Conservation (phyloP, 2,797 vertebrate species). For the Monodelphis domestica region DNA sequence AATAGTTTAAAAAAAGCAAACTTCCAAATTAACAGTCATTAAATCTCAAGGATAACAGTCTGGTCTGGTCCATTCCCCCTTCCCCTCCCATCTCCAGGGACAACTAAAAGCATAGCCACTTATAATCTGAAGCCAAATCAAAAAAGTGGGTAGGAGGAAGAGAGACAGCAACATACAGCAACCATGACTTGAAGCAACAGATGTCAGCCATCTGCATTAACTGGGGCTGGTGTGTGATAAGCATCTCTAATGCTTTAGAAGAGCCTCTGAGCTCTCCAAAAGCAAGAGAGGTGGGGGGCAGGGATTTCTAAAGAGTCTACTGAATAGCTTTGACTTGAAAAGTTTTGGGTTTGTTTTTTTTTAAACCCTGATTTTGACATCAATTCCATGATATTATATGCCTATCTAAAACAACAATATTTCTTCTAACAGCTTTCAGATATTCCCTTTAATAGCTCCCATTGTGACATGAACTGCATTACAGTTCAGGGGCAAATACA, state of each 20-base stretch:
- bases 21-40: background rate
- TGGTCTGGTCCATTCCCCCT: background rate
- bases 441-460: slow-evolving; percentile 53
- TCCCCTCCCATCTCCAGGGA: background rate
- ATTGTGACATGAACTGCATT: slow-evolving; percentile 60
- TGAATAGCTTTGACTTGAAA: slow-evolving; percentile 45
- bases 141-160: background rate
- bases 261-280: background rate
- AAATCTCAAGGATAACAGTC: background rate
- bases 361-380: background rate
- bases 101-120: slow-evolving; percentile 8
- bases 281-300: background rate
- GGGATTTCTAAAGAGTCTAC: slow-evolving; percentile 1
- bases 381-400: slow-evolving; percentile 54
- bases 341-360: too few species aligned
- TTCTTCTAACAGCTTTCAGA: slow-evolving; percentile 36
- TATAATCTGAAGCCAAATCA: background rate
- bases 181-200: background rate
- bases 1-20: background rate
- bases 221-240: background rate
- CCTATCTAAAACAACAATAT: slow-evolving; percentile 48
- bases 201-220: background rate
- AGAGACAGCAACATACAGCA: background rate
- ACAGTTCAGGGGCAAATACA: slow-evolving; percentile 69
- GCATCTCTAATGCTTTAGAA: background rate